Evolutionary conservation across 2,113 vertebrate species (phyloP), one percentile per base, ranked within the genome.

Genomic region (Clarias magur): DNA sequence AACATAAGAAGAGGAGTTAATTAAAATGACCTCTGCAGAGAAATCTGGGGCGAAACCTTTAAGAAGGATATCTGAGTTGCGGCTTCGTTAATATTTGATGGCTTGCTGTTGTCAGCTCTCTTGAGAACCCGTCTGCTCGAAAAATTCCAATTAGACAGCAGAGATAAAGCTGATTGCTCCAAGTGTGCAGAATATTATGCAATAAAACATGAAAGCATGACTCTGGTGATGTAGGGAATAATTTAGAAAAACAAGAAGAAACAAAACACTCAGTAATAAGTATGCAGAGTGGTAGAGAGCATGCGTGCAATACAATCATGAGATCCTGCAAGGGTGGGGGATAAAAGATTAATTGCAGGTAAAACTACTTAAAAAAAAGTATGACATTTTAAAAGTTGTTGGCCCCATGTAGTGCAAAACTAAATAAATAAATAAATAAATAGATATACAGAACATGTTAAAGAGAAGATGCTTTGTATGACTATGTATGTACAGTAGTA

Each of bases 31-130:
- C 84, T 80, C 84, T 86, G 73, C 21, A 38, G 38, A 48, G 57
- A 30, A 63, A 82, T 67, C 60, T 59, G 38, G 34, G 3, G 8
- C 82, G 76, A 54, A 17, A 76, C 48, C 0, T 27, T 82, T 48
- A 38, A 30, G 88, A 56, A 30, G 87, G 34, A 38, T 79, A 83
- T 87, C 67, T 67, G 72, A 48, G 83, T 81, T 85, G 34, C 42
- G 30, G 62, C 79, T 57, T 85, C 62, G 60, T 91, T 86, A 90
- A 90, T 92, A 89, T 89, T 92, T 88, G 82, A 92, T 90, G 86
- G n/a, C 25, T 25, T 85, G 87, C 91, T 91, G 87, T 79, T 68
- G 86, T 89, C 91, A 88, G 87, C 86, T 83, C 81, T 88, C 54
- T 25, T 3, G 25, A 73, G 80, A 86, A 80, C 56, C 53, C 17